Percentiles rank a stretch among this genome's conserved stretches.
Conservation (phyloP, 2,113 vertebrate genomes). For the Ploceus nigricollis region DNA sequence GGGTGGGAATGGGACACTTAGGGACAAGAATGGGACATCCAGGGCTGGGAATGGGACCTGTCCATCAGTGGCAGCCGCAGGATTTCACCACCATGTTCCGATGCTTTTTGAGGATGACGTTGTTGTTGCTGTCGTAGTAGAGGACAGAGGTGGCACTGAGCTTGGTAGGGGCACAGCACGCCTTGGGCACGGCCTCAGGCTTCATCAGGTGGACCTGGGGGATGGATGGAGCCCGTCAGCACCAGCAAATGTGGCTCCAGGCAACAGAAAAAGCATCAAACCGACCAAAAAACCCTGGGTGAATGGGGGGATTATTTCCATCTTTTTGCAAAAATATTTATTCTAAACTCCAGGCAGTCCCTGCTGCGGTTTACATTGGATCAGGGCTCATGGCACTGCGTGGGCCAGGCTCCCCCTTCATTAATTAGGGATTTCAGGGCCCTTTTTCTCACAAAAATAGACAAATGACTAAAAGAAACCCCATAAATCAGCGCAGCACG, state of each 20-base stretch:
- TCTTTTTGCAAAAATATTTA: conserved; percentile 46
- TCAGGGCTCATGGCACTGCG: background rate
- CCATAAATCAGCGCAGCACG: background rate
- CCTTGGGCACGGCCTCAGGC: conserved; percentile 89
- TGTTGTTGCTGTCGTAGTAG: conserved; percentile 96
- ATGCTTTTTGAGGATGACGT: conserved; percentile 94
- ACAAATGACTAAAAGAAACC: background rate
- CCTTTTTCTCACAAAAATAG: background rate
- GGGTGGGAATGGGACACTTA: accelerated
- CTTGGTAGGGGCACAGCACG: conserved; percentile 93
- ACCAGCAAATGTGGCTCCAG: accelerated
- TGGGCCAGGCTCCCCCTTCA: background rate
- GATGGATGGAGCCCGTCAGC: accelerated
- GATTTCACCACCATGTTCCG: conserved; percentile 98
- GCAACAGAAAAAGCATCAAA: background rate
- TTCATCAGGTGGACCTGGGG: conserved; percentile 90
- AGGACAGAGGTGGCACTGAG: conserved; percentile 93
- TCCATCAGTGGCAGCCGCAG: conserved; percentile 84
- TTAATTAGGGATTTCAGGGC: background rate
- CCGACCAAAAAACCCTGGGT: background rate
- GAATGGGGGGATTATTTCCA: conserved; percentile 50
- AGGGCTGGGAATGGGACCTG: accelerated
- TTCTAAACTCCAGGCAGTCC: background rate
- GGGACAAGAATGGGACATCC: accelerated
- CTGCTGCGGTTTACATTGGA: conserved; percentile 35